Evolutionary conservation across 2,888 invertebrate species (phyloP).

Genomic region (Nomada hirtipes): DNA sequence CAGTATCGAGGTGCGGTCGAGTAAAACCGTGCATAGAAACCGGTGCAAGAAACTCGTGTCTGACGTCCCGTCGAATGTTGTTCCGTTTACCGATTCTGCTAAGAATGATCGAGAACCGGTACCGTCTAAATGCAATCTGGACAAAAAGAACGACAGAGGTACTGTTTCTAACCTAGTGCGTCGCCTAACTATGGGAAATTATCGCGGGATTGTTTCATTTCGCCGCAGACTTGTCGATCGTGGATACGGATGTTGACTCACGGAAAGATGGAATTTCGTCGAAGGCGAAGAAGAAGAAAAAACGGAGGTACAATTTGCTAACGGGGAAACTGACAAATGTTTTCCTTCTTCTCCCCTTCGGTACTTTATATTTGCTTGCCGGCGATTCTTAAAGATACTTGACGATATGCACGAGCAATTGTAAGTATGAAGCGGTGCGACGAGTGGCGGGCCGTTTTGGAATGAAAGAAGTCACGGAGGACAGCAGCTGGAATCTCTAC

Average conservation of each 20-base stretch:
- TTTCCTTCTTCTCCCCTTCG: neutral
- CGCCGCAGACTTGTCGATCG: conserved; percentile 21
- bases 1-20: conserved; percentile 33
- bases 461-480: conserved; percentile 91
- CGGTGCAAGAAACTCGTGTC: conserved; percentile 28
- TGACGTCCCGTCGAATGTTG: conserved; percentile 16
- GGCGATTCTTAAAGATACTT: conserved; percentile 69
- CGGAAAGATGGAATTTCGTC: conserved; percentile 53
- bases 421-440: conserved; percentile 90
- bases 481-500: conserved; percentile 94
- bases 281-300: conserved; percentile 71
- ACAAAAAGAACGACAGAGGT: conserved; percentile 40
- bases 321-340: neutral
- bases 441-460: conserved; percentile 89
- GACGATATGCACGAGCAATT: conserved; percentile 89
- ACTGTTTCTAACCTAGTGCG: conserved; percentile 7
- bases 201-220: neutral
- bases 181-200: too few relatives aligned
- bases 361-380: neutral
- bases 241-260: conserved; percentile 45
- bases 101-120: conserved; percentile 34
- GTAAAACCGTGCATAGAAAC: conserved; percentile 26
- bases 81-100: conserved; percentile 17
- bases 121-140: neutral
- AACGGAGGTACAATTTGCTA: conserved; percentile 65